Conservation (phyloP, 2,113 vertebrate genomes). For the Gambusia holbrooki region DNA sequence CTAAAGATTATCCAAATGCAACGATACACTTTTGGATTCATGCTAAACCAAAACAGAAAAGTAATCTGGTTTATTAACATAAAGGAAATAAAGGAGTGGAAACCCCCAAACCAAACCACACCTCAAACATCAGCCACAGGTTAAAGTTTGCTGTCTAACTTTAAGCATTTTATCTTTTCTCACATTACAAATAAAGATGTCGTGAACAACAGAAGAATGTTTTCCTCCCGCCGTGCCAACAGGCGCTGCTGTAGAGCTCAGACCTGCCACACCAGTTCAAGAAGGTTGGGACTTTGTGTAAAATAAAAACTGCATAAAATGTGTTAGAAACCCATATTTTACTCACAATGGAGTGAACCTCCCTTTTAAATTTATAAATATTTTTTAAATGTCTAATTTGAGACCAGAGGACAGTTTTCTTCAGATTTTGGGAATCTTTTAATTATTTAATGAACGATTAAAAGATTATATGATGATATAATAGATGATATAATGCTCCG, state of each 20-base stretch:
- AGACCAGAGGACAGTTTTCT: too few relatives aligned
- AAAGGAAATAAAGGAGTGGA: too few relatives aligned
- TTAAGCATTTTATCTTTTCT: background rate
- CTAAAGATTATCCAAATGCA: too few relatives aligned
- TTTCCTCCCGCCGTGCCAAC: slow-evolving; percentile 20
- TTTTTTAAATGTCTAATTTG: background rate
- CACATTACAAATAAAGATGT: too few relatives aligned
- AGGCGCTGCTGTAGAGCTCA: slow-evolving; percentile 18
- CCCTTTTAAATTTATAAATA: background rate
- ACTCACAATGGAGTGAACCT: background rate
- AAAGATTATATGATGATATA: background rate
- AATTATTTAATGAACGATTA: background rate
- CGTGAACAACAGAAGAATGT: background rate
- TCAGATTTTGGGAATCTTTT: background rate
- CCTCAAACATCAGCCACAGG: background rate
- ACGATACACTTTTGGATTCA: too few relatives aligned
- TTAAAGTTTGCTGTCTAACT: background rate
- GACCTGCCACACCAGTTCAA: background rate
- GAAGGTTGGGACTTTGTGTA: background rate
- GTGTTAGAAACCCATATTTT: background rate
- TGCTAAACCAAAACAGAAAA: too few relatives aligned
- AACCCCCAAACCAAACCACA: background rate
- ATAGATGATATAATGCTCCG: background rate
- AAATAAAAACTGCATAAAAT: background rate
- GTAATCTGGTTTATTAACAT: too few relatives aligned